phyloP scores from a whole-genome alignment of 2,888 invertebrate species.

The Megamerina dolium region DNA sequence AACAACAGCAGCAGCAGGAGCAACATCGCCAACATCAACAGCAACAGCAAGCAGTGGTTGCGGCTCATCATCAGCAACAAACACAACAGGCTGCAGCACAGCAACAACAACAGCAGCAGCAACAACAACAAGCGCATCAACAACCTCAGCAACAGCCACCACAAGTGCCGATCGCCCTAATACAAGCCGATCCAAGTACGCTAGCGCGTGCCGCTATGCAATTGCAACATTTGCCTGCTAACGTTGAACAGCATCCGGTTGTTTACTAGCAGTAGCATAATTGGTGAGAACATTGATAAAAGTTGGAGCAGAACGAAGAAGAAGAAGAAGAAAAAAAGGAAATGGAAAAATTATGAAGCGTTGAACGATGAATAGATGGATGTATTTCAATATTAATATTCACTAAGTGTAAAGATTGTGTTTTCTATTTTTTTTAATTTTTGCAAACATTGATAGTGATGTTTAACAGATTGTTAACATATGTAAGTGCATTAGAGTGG shows the following conservation, averaged over 20 bases:
- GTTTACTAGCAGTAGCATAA: slow-evolving; percentile 46
- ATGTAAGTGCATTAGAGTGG: too few species aligned
- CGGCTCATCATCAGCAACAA: slow-evolving; percentile 34
- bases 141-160: slow-evolving; percentile 37
- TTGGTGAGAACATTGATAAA: slow-evolving; percentile 13
- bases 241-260: slow-evolving; percentile 49
- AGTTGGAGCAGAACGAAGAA: too few species aligned
- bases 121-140: slow-evolving; percentile 32
- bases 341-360: too few species aligned
- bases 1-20: slow-evolving; percentile 34
- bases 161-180: slow-evolving; percentile 46
- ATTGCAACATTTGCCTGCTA: slow-evolving; percentile 46
- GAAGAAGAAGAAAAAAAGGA: too few species aligned
- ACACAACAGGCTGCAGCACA: slow-evolving; percentile 30
- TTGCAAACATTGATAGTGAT: too few species aligned
- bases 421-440: too few species aligned
- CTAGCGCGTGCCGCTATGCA: slow-evolving; percentile 48
- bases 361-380: too few species aligned
- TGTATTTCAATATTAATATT: too few species aligned
- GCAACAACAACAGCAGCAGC: slow-evolving; percentile 36
- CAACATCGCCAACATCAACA: slow-evolving; percentile 35
- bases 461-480: too few species aligned
- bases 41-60: slow-evolving; percentile 33
- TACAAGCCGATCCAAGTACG: slow-evolving; percentile 44
- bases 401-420: too few species aligned